Evolutionary conservation across 2,888 invertebrate species (phyloP).

Genomic region (Caenorhabditis sp.): DNA sequence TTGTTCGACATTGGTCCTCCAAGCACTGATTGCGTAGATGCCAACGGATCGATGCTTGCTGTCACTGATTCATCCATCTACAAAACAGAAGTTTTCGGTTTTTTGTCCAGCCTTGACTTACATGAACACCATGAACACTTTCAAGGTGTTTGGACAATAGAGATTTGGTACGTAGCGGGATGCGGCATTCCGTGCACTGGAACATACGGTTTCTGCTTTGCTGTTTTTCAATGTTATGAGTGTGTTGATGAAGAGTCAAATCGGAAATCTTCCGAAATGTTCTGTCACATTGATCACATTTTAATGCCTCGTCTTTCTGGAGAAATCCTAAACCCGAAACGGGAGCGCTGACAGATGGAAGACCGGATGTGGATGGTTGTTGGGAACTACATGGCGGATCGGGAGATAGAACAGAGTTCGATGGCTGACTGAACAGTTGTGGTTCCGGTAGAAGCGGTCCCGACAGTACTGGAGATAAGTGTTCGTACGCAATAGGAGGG

Average conservation of each 20-base stretch:
- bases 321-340: conserved; percentile 11
- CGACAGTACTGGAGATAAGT: not conserved
- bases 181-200: conserved; percentile 83
- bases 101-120: conserved; percentile 15
- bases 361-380: not conserved
- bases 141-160: conserved; percentile 80
- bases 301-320: conserved; percentile 47
- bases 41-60: conserved; percentile 64
- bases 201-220: conserved; percentile 65
- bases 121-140: conserved; percentile 63
- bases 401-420: not conserved
- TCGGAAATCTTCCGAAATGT: conserved; percentile 90
- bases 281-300: conserved; percentile 89
- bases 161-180: conserved; percentile 80
- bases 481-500: not conserved
- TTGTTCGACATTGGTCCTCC: conserved; percentile 85
- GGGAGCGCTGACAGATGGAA: too few species aligned
- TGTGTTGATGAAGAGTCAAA: conserved; percentile 76
- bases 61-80: conserved; percentile 68
- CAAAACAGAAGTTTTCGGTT: not conserved
- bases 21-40: conserved; percentile 69
- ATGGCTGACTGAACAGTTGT: not conserved
- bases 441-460: not conserved
- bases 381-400: conserved; percentile 13
- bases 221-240: conserved; percentile 85